Evolutionary conservation across 2,113 vertebrate species (phyloP).

Genomic region (Anarrhichthys ocellatus): DNA sequence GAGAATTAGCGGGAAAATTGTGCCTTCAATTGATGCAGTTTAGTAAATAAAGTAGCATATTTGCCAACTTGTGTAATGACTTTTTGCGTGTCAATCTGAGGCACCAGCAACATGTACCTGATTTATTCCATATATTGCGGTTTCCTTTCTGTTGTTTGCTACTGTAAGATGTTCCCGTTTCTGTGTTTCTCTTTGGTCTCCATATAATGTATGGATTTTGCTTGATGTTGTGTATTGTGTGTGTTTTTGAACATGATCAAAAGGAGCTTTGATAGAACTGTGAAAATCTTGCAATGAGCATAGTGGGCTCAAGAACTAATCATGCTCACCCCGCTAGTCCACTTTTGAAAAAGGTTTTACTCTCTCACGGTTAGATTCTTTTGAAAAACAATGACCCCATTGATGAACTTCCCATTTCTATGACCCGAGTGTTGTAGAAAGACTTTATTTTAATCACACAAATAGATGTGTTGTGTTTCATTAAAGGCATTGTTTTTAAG

Average conservation of each 20-base stretch:
- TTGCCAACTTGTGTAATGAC: neutral
- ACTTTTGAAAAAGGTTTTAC: slow-evolving; percentile 36
- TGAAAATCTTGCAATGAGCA: slow-evolving; percentile 41
- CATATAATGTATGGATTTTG: neutral
- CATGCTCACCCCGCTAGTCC: slow-evolving; percentile 1
- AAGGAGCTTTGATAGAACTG: slow-evolving; percentile 25
- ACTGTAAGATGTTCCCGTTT: neutral
- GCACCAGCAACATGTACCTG: neutral
- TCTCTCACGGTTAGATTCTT: slow-evolving; percentile 28
- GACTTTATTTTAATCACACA: neutral
- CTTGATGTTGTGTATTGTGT: neutral
- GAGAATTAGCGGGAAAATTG: neutral
- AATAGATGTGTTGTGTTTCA: slow-evolving; percentile 35
- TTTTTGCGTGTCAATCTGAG: neutral
- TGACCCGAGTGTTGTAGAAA: neutral
- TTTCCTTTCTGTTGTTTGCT: neutral
- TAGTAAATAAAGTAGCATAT: neutral
- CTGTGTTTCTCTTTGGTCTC: neutral
- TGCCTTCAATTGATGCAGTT: neutral
- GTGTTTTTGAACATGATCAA: slow-evolving; percentile 33
- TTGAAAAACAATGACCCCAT: slow-evolving; percentile 45
- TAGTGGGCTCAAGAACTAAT: slow-evolving; percentile 7
- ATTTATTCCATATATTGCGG: neutral
- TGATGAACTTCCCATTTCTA: slow-evolving; percentile 22
- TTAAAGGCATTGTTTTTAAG: neutral